Conservation (phyloP, 2,797 vertebrate species). For the Pipistrellus pygmaeus region DNA sequence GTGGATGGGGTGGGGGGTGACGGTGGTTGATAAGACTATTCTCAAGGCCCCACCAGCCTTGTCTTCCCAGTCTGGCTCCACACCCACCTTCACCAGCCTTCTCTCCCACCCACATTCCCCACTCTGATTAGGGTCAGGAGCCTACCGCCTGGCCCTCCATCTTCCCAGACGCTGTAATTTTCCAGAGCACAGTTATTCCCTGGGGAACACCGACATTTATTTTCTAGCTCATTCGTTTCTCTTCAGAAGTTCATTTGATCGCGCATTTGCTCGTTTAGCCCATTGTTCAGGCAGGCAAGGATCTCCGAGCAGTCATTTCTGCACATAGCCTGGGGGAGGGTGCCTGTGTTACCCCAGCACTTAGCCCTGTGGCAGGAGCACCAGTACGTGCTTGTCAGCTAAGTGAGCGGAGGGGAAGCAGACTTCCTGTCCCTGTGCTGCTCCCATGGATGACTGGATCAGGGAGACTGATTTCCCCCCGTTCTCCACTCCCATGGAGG, state of each 20-base stretch:
- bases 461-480: fast-evolving
- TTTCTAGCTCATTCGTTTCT: background rate
- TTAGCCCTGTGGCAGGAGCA: fast-evolving
- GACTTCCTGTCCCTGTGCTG: background rate
- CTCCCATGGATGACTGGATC: background rate
- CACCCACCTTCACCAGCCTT: background rate
- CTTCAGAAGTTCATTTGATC: background rate
- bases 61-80: too few species aligned
- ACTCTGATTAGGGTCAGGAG: background rate
- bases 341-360: too few species aligned
- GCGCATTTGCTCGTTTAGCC: fast-evolving
- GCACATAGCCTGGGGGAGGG: background rate
- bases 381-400: background rate
- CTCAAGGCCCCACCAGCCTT: too few species aligned
- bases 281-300: background rate
- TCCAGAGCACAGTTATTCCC: background rate
- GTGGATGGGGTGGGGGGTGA: fast-evolving
- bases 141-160: background rate
- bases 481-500: background rate
- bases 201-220: background rate
- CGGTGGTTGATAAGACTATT: background rate
- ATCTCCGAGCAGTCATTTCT: fast-evolving
- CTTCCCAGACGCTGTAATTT: background rate
- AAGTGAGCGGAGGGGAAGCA: background rate
- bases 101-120: background rate